Evolutionary conservation across 2,888 invertebrate genomes (phyloP).

Genomic region (Rugalucina vietnamica): DNA sequence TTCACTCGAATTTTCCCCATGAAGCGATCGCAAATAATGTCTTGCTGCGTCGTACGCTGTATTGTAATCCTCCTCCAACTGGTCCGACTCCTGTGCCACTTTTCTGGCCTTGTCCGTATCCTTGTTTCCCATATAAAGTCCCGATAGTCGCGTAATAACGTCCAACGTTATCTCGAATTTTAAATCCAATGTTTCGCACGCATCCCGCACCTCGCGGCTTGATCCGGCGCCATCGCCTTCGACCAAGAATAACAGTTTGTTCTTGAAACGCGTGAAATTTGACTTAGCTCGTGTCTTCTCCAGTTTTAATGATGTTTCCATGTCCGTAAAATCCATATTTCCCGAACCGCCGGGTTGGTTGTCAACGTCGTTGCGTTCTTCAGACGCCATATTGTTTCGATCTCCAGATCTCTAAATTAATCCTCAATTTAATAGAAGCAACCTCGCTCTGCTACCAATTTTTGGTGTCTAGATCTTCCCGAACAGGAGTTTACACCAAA

Average conservation of each 20-base stretch:
- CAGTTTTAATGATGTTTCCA: neutral
- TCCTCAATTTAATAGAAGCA: neutral
- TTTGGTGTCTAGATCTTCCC: conserved; percentile 8
- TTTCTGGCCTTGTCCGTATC: neutral
- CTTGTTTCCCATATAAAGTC: neutral
- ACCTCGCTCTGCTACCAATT: conserved; percentile 13
- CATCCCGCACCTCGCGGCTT: neutral
- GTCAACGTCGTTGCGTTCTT: neutral
- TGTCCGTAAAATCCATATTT: neutral
- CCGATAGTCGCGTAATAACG: neutral
- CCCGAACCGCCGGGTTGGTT: too few species aligned
- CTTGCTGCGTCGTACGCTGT: neutral
- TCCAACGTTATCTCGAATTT: neutral
- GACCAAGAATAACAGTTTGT: neutral
- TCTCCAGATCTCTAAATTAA: neutral
- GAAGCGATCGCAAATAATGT: neutral
- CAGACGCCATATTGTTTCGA: neutral
- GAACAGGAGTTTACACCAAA: neutral
- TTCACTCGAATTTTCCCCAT: neutral
- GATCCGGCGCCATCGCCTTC: neutral
- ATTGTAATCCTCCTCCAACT: neutral
- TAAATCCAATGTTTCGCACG: neutral
- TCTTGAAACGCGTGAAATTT: neutral
- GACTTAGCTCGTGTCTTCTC: neutral
- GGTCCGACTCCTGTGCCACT: neutral